Evolutionary conservation across 2,888 invertebrate species (phyloP), one percentile per base, ranked within the genome.

Genomic region (Enchytraeus crypticus): DNA sequence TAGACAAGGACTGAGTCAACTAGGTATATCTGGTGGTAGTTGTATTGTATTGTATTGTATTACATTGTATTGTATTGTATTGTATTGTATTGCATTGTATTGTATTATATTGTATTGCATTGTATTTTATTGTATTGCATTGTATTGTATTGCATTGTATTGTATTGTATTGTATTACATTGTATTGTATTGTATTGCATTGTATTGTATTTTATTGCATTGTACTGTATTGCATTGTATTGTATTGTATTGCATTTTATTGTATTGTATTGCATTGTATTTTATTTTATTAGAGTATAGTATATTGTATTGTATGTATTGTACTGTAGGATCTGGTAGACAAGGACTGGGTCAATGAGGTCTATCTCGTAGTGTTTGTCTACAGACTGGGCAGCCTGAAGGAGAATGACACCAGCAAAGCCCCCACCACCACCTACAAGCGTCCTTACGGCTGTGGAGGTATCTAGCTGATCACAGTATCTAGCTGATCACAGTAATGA

Each of bases 1-100:
- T 92, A 56, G 87, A 86, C 68, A 85, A 88, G 47, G 93, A 93
- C 78, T 83, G 92, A 58, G 86, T 86, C 60, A 86, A 88, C 63
- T 92, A 93, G 72, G 83, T 92, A 29, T 92, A 88, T 82, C 83
- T 95, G 69, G 87, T 93, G 34, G 90, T 90, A 65, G 90, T 92
- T 79, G 89, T 93, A n/a, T n/a, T n/a, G n/a, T n/a, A n/a, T n/a
- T n/a, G n/a, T n/a, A n/a, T n/a, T n/a, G n/a, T n/a, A n/a, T n/a
- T n/a, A n/a, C n/a, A n/a, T n/a, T n/a, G n/a, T n/a, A n/a, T n/a
- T n/a, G n/a, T n/a, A n/a, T n/a, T n/a, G n/a, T n/a, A n/a, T n/a
- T n/a, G n/a, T n/a, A n/a, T n/a, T n/a, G n/a, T n/a, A n/a, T n/a
- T n/a, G n/a, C n/a, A n/a, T n/a, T n/a, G n/a, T n/a, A n/a, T n/a